Evolutionary conservation across 2,113 vertebrate species (phyloP).

Genomic region (Boleophthalmus pectinirostris): DNA sequence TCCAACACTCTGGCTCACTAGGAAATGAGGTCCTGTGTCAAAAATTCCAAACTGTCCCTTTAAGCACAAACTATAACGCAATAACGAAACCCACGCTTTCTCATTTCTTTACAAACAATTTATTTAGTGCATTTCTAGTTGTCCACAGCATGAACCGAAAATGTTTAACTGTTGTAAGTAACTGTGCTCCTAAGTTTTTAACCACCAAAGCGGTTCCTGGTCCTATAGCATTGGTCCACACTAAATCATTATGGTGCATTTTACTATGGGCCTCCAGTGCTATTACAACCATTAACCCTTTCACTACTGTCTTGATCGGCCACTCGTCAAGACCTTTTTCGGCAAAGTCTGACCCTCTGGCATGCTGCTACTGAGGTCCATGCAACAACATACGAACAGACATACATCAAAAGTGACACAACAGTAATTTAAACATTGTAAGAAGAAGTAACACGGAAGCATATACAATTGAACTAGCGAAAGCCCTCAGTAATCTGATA

Average conservation of each 20-base stretch:
- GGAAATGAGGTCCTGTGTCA: too few relatives aligned
- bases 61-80: not conserved
- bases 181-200: constrained; percentile 67
- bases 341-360: constrained; percentile 46
- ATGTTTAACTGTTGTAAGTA: constrained; percentile 47
- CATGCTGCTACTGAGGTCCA: constrained; percentile 76
- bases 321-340: constrained; percentile 37
- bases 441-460: constrained; percentile 74
- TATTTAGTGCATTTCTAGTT: constrained; percentile 76
- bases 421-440: constrained; percentile 56
- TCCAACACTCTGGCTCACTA: too few relatives aligned
- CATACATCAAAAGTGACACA: constrained; percentile 56
- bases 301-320: constrained; percentile 51
- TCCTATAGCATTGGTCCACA: constrained; percentile 60
- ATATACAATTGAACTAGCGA: constrained; percentile 69
- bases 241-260: constrained; percentile 45
- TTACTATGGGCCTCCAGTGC: constrained; percentile 63
- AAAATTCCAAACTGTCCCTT: too few relatives aligned
- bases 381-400: constrained; percentile 68
- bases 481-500: constrained; percentile 61
- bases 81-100: not conserved
- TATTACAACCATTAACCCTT: constrained; percentile 19
- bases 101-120: constrained; percentile 66
- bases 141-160: constrained; percentile 68
- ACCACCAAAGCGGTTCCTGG: constrained; percentile 48